Conservation (phyloP, 2,888 invertebrate genomes). For the Enoplolaimus lenunculus region DNA sequence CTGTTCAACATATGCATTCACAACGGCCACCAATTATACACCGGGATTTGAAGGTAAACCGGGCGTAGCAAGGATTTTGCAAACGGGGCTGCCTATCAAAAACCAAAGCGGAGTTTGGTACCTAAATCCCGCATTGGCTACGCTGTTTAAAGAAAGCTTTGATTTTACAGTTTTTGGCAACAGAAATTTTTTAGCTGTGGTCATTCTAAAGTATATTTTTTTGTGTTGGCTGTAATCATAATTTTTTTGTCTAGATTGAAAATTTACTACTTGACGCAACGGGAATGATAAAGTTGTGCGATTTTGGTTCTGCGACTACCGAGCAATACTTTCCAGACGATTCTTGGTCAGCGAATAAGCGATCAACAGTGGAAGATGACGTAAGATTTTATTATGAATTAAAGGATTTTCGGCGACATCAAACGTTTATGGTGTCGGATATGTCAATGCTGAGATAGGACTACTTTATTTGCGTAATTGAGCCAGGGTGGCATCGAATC, state of each 20-base stretch:
- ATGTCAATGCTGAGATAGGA: too few species aligned
- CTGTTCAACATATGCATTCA: constrained; percentile 82
- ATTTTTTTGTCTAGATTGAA: constrained; percentile 51
- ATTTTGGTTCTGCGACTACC: constrained; percentile 86
- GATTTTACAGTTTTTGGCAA: too few species aligned
- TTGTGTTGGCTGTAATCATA: too few species aligned
- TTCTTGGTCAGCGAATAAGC: constrained; percentile 78
- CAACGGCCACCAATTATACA: constrained; percentile 80
- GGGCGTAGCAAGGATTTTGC: too few species aligned
- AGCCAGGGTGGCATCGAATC: too few species aligned
- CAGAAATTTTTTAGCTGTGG: too few species aligned
- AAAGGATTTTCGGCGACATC: too few species aligned
- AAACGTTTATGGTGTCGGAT: too few species aligned
- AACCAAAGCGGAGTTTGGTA: background rate
- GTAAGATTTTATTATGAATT: too few species aligned
- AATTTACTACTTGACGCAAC: constrained; percentile 75
- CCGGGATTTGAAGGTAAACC: constrained; percentile 82
- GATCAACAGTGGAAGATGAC: constrained; percentile 80
- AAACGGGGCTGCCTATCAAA: constrained; percentile 13
- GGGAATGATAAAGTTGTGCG: constrained; percentile 79
- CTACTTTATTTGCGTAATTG: too few species aligned
- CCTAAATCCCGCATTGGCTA: background rate
- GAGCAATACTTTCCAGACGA: constrained; percentile 64
- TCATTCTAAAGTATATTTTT: too few species aligned
- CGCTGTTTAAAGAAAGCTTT: too few species aligned